Base-by-base conservation (phyloP, 2,113 vertebrate genomes). In the Plecotus auritus region DNA sequence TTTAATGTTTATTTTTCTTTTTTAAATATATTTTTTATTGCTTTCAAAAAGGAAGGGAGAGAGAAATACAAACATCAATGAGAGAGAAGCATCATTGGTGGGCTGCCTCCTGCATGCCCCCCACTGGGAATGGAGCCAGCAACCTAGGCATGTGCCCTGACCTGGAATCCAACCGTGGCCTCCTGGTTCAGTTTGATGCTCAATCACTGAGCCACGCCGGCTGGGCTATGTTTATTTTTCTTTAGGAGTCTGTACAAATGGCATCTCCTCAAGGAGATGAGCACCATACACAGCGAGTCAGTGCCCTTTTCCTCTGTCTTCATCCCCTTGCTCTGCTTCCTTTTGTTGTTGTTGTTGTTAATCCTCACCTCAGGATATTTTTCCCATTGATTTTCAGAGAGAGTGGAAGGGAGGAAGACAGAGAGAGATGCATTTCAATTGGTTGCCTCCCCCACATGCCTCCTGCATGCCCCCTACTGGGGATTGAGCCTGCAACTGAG, bases 231-330 rank as follows among this genome's bases (percentile, higher is more conserved):
- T 26, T 84, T 80, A 40, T 42, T 86, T 89, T 88, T 72, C 13
- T 61, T n/a, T 42, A 11, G 30, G 28, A 8, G 23, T 61, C 86
- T 83, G 23, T 56, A 78, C 51, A 72, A 35, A n/a, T 49, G 16
- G 67, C 74, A 80, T 64, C 32, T 74, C 64, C 32, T 32, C 32
- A 51, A 7, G 6, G 4, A 59, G 1, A 0, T 66, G 35, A 66
- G 23, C 10, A 4, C 8, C 40, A 32, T 22, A 0, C 1, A 37
- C 8, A 20, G 42, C 35, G 47, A 22, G 28, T 5, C n/a, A 30
- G 16, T 30, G 7, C 45, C 20, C 11, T 61, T 26, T 28, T 3
- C 32, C 8, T 4, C 18, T 0, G 9, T 35, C 56, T 88, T 56
- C 42, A 72, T 17, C 9, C n/a, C 66, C 7, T 32, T 11, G 2